Percentiles rank a stretch among this genome's conserved stretches.
Conservation (phyloP, 2,888 invertebrate species). For the Xestia sexstrigata region DNA sequence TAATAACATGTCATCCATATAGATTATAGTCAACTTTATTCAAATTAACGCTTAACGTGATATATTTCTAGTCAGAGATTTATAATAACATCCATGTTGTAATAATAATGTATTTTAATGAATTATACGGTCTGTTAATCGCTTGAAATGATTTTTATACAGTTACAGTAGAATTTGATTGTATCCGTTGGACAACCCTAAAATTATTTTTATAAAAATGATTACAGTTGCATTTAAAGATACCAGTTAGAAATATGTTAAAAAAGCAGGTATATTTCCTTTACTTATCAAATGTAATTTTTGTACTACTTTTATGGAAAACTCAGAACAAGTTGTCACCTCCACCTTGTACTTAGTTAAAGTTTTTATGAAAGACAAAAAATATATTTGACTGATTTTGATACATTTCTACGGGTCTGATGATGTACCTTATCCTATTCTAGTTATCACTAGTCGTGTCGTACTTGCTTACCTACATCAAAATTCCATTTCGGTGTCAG, state of each 20-base stretch:
- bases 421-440: constrained; percentile 40
- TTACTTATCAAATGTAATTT: background rate
- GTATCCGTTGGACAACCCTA: constrained; percentile 8
- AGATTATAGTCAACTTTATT: constrained; percentile 65
- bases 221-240: background rate
- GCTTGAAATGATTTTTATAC: constrained; percentile 36
- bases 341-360: constrained; percentile 12
- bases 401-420: constrained; percentile 53
- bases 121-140: constrained; percentile 18
- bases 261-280: background rate
- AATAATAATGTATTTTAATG: constrained; percentile 42
- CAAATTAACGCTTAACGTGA: constrained; percentile 64
- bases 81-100: constrained; percentile 33
- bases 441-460: constrained; percentile 56
- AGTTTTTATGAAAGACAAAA: constrained; percentile 35
- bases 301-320: background rate
- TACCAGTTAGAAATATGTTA: background rate
- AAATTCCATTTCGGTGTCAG: constrained; percentile 60
- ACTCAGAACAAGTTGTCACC: background rate
- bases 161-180: constrained; percentile 19
- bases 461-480: constrained; percentile 17
- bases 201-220: background rate
- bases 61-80: constrained; percentile 55
- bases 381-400: constrained; percentile 62
- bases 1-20: constrained; percentile 57